Conservation (phyloP, 35 echinoderm and acorn worm genomes). For the Apostichopus parvimensis region DNA sequence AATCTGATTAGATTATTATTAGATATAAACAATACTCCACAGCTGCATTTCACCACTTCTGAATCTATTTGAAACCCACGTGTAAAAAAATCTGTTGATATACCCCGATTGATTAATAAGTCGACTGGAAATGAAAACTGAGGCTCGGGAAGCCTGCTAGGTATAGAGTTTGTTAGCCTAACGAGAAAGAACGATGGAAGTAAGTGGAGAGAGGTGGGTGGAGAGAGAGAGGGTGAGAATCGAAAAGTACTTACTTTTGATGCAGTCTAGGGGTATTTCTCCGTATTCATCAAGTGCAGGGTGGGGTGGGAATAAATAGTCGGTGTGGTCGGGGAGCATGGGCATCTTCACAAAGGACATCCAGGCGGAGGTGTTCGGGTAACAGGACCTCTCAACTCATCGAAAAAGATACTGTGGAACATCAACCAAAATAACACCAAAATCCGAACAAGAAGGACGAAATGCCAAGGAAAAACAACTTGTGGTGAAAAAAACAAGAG, state of each 20-base stretch:
- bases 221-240: no score
- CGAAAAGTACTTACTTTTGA: constrained; percentile 75
- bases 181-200: no score
- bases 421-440: neutral
- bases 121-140: no score
- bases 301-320: constrained; percentile 82
- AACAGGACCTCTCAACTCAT: constrained; percentile 58
- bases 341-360: constrained; percentile 72
- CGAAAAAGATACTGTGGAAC: neutral
- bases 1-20: no score
- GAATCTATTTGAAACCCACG: no score
- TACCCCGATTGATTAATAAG: no score
- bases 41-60: no score
- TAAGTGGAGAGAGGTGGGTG: no score
- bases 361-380: constrained; percentile 30
- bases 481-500: neutral
- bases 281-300: constrained; percentile 84
- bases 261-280: constrained; percentile 71
- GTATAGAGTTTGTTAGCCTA: no score
- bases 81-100: no score
- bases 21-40: no score
- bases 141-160: no score
- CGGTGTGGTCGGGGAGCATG: constrained; percentile 85
- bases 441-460: neutral
- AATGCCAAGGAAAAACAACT: constrained; percentile 1